Base-by-base conservation (phyloP, 2,888 invertebrate species). In the Cartodere bifasciata region DNA sequence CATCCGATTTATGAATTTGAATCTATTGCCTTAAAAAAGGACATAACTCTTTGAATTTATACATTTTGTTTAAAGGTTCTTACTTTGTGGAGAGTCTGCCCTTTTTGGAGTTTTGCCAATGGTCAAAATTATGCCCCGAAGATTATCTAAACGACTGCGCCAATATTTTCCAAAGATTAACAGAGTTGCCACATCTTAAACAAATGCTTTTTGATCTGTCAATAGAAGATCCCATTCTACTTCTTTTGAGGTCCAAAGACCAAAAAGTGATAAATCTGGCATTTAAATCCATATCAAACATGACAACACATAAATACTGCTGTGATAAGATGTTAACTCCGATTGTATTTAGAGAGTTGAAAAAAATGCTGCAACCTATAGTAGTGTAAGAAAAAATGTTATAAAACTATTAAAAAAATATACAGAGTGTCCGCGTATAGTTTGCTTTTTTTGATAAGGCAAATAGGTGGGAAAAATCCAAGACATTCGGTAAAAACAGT, bases 201-300 rank as follows among this genome's bases (percentile, higher is more conserved):
- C 52, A 52, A 37, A 42, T 43, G 10, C 38, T 53, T 3, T 52
- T 49, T 24, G 53, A 53, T 37, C 28, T 53, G 4, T 52, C 52
- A 0, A 44, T 52, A 3, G 51, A 53, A 37, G 49, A 50, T 23
- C 40, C 51, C 1, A 47, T 53, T 20, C 35, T 52, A 26, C 45
- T 38, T 21, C 47, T 49, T 12, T 40, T 51, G 13, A 35, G 49
- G 30, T 48, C 43, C 28, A 38, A 33, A 3, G 40, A 52, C 13
- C 49, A 47, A 23, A 13, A 32, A 16, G 39, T 50, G n/a, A 31
- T 53, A 7, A 48, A 49, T 10, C 40, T 37, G 29, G 44, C 49
- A 2, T 54, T 50, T 27, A 38, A 42, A 29, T 46, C 52, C 1
- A 46, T 54, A 10, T 42, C 45, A 1, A 52, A 52, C 28, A 45